Base-by-base conservation (phyloP, 2,888 invertebrate genomes). In the Agrochola lychnidis region DNA sequence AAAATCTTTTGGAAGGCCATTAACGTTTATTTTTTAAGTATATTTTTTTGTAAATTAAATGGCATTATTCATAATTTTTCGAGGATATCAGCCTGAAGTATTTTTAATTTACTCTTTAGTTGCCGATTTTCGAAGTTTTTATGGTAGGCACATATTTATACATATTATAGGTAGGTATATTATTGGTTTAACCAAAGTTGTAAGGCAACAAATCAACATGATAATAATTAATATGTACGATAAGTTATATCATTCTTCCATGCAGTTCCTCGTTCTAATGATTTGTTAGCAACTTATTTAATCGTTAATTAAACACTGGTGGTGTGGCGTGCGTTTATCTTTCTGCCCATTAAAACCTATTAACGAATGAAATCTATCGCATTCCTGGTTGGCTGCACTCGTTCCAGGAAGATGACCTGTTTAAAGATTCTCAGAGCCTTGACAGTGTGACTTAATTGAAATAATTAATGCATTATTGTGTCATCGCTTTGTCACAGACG, bases 401-500 rank as follows among this genome's bases (percentile, higher is more conserved):
- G 73, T 92, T 90, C 91, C 83, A 78, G 87, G 90, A 91, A 92
- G 81, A 74, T 84, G 89, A 75, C 86, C 87, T 77, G 88, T 86
- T 82, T 88, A 73, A 73, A 71, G 73, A 79, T 76, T 79, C 78
- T 72, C 68, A 79, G 82, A 89, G 84, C 91, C 88, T 91, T 89
- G 88, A 82, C 89, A 87, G 76, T 90, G 89, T 84, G 77, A 79
- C 78, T 78, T 79, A 64, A 83, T 73, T 70, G 79, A 70, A 68
- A 81, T 64, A 51, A 76, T 67, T 45, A 62, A 51, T 73, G 45
- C 73, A 73, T 79, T 53, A 79, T 66, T 59, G 64, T 78, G 73
- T 78, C 79, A 73, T 79, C 57, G 51, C 36, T 73, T 64, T 64
- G 51, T 73, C 73, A 51, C 14, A 53, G 51, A 79, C 25, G 10